phyloP scores from a whole-genome alignment of 2,113 vertebrate species.

The Triplophysa tibetana region DNA sequence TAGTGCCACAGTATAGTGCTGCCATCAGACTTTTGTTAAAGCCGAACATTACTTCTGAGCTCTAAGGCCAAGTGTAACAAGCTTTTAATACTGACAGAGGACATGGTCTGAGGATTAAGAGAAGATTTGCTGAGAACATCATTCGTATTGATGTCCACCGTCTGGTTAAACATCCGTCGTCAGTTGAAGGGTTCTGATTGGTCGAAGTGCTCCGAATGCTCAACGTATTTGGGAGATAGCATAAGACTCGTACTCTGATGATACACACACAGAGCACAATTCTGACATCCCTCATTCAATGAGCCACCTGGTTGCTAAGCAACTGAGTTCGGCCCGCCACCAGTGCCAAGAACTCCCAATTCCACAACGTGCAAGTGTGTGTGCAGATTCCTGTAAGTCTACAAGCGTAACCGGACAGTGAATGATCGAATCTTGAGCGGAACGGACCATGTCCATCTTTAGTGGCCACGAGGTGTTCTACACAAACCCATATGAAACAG shows the following conservation, averaged over 20 bases:
- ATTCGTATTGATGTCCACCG: constrained; percentile 1
- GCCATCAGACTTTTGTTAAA: background rate
- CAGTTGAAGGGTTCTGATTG: background rate
- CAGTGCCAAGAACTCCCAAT: constrained; percentile 27
- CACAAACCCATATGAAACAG: background rate
- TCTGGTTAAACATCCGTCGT: background rate
- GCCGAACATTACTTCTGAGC: background rate
- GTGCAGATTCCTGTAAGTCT: background rate
- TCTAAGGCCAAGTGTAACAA: background rate
- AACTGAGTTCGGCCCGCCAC: constrained; percentile 43
- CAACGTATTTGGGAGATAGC: background rate
- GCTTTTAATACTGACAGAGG: background rate
- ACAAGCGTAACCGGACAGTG: background rate
- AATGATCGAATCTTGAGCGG: background rate
- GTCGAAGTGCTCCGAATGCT: background rate
- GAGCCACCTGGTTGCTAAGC: constrained; percentile 53
- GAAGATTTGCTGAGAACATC: constrained; percentile 6
- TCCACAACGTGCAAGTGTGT: constrained; percentile 9
- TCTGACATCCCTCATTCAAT: constrained; percentile 44
- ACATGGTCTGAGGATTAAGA: constrained; percentile 5
- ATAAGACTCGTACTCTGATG: background rate
- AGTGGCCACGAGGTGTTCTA: background rate
- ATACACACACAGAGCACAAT: constrained; percentile 4
- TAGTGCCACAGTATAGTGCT: background rate
- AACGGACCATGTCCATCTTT: background rate